These are phyloP conservation scores for Apteryx owenii DNA, from an alignment of 2,113 vertebrate genomes.

Conservation along the genomic window DNA sequence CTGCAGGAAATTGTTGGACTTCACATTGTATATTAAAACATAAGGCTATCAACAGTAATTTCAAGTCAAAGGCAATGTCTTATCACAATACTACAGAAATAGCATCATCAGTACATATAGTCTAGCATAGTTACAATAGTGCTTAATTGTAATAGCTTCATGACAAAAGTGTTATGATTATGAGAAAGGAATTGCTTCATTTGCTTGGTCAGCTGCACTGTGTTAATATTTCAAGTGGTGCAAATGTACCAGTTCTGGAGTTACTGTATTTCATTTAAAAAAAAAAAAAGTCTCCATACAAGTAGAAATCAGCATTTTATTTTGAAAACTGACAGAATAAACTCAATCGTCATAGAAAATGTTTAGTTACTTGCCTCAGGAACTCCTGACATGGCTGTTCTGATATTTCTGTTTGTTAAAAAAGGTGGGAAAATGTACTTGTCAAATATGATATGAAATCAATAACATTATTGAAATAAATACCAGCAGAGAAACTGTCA, in stretches of 20 bases:
- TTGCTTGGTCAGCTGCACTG: background rate
- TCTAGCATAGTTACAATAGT: background rate
- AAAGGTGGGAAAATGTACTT: background rate
- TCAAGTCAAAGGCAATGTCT: background rate
- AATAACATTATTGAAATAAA: background rate
- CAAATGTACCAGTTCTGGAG: background rate
- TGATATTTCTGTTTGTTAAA: background rate
- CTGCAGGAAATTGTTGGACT: fast-evolving
- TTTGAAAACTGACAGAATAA: background rate
- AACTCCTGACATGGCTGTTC: background rate
- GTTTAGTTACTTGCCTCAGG: background rate
- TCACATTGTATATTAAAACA: background rate
- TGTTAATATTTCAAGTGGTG: background rate
- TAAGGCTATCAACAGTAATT: background rate
- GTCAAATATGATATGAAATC: background rate
- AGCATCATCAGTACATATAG: background rate
- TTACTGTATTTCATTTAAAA: background rate
- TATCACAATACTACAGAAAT: background rate
- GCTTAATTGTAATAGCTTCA: background rate
- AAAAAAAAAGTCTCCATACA: background rate
- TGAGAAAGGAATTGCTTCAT: background rate
- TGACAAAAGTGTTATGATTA: background rate
- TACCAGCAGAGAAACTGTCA: background rate
- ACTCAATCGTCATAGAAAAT: background rate
- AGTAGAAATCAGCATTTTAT: background rate